Conservation (phyloP, 2,113 vertebrate genomes). For the Myrmecobius fasciatus region DNA sequence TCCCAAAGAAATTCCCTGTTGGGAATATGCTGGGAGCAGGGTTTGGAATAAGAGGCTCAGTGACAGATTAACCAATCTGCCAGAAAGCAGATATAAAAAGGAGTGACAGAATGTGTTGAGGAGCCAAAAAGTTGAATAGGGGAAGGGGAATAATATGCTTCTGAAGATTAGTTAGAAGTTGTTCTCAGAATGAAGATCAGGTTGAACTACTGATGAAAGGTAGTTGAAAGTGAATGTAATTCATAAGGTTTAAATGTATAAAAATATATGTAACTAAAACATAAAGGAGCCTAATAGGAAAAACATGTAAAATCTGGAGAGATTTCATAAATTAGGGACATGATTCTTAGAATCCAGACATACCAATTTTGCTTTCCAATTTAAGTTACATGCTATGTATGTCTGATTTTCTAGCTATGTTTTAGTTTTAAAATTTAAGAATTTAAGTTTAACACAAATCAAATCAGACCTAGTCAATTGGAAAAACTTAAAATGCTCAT, state of each 20-base stretch:
- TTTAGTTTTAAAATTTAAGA: not conserved
- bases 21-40: not conserved
- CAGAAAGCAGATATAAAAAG: not conserved
- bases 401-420: not conserved
- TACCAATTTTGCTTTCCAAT: not conserved
- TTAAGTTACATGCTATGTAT: not conserved
- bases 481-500: too few species aligned
- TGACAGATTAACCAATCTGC: not conserved
- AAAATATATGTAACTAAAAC: not conserved
- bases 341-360: not conserved
- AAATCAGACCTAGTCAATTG: too few species aligned
- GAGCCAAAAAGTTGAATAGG: not conserved
- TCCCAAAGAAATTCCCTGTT: not conserved
- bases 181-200: not conserved
- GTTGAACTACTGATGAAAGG: not conserved
- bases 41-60: not conserved
- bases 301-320: not conserved
- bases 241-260: not conserved
- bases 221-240: not conserved
- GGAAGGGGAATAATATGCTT: not conserved
- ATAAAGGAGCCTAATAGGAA: not conserved
- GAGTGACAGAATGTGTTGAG: not conserved
- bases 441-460: not conserved
- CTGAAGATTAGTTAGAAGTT: not conserved
- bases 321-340: not conserved